Evolutionary conservation across 1,140 invertebrate genomes (phyloP).

Genomic region (Caenorhabditis latens): DNA sequence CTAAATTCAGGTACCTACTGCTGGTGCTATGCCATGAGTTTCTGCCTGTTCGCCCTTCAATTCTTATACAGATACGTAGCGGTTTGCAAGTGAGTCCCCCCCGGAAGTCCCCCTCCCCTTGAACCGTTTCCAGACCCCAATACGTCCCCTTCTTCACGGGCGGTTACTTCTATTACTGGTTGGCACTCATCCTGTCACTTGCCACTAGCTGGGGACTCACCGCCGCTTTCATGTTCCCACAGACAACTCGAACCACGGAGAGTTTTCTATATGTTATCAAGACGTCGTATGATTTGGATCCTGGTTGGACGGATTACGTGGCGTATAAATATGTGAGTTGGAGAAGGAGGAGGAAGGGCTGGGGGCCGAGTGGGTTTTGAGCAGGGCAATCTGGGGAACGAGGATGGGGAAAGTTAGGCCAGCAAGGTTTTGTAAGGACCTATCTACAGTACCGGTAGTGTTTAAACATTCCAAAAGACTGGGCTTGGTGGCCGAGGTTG

Average conservation of each 20-base stretch:
- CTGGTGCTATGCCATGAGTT: conserved; percentile 23
- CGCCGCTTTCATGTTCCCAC: conserved; percentile 21
- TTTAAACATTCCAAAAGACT: no score
- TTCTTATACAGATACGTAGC: conserved; percentile 18
- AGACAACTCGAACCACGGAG: conserved; percentile 3
- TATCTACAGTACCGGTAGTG: no score
- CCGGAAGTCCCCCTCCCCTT: no score
- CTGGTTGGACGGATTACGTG: not conserved
- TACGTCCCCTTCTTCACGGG: not conserved
- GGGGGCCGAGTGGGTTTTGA: no score
- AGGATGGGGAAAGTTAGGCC: no score
- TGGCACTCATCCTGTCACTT: not conserved
- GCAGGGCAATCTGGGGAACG: no score
- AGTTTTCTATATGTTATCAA: conserved; percentile 6
- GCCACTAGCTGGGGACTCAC: conserved; percentile 3
- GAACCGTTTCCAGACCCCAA: conserved; percentile 1
- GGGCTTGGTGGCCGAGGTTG: no score
- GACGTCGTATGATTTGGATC: not conserved
- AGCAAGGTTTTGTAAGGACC: no score
- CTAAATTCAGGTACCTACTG: conserved; percentile 14
- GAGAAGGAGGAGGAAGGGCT: no score
- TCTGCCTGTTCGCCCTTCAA: not conserved
- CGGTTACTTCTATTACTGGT: not conserved
- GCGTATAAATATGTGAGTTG: conserved; percentile 29
- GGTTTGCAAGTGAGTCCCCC: conserved; percentile 11